Evolutionary conservation across 2,113 vertebrate genomes (phyloP).

Genomic region (Prolemur simus): DNA sequence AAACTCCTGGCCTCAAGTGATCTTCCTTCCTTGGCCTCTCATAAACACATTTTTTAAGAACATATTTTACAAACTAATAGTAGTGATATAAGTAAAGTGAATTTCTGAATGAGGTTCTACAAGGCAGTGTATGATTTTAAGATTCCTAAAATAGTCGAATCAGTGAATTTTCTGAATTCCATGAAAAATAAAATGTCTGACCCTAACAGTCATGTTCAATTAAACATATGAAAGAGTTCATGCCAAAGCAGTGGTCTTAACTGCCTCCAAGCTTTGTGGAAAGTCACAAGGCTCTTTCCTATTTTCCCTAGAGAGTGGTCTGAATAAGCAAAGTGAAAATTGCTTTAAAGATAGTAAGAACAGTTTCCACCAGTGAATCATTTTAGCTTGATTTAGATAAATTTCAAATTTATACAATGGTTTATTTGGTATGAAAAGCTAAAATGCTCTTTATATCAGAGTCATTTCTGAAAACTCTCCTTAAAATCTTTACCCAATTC

Average conservation of each 20-base stretch:
- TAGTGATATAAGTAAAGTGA: not conserved
- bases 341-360: slow-evolving; percentile 59
- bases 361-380: slow-evolving; percentile 6
- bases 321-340: slow-evolving; percentile 62
- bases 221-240: slow-evolving; percentile 42
- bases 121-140: slow-evolving; percentile 1
- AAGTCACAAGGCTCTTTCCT: slow-evolving; percentile 59
- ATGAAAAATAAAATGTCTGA: slow-evolving; percentile 45
- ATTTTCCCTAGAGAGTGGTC: not conserved
- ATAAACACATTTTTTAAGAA: not conserved
- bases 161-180: slow-evolving; percentile 9
- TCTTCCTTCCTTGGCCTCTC: not conserved
- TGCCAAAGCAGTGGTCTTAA: not conserved
- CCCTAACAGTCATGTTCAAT: slow-evolving; percentile 53
- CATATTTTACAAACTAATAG: not conserved
- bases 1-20: not conserved
- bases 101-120: not conserved
- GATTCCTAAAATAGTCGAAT: slow-evolving; percentile 53
- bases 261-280: slow-evolving; percentile 33
- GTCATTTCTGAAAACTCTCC: not conserved
- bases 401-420: not conserved
- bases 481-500: not conserved
- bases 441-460: not conserved
- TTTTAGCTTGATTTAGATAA: not conserved
- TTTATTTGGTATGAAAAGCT: slow-evolving; percentile 28